These are phyloP conservation scores for Tragelaphus oryx DNA, from an alignment of 2,797 vertebrate genomes.

Conservation along the genomic window DNA sequence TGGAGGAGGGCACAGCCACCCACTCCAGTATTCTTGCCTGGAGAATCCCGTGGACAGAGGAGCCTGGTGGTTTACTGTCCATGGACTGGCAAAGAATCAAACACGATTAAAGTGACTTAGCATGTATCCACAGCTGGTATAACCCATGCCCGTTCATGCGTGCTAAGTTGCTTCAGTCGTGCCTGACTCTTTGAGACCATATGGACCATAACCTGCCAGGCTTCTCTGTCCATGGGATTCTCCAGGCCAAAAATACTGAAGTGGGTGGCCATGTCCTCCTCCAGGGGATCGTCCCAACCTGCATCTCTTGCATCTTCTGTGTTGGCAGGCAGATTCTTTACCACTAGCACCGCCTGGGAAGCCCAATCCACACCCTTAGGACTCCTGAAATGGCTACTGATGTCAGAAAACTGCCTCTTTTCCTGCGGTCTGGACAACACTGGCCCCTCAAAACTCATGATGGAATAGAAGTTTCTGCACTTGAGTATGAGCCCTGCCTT, in stretches of 20 bases:
- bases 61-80: neutral
- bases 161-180: neutral
- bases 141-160: neutral
- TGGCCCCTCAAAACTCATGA: neutral
- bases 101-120: neutral
- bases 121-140: neutral
- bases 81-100: neutral
- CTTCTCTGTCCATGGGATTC: neutral
- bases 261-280: neutral
- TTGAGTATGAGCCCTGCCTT: accelerated
- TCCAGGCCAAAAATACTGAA: neutral
- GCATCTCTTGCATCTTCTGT: neutral
- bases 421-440: neutral
- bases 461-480: neutral
- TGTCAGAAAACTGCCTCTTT: neutral
- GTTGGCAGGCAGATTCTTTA: neutral
- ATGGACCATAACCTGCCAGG: neutral
- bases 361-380: accelerated
- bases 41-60: neutral
- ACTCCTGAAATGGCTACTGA: accelerated
- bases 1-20: neutral
- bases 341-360: neutral
- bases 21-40: neutral
- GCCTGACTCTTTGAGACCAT: neutral
- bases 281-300: neutral